phyloP scores from a whole-genome alignment of 1,140 invertebrate genomes.

The Papilio glaucus region DNA sequence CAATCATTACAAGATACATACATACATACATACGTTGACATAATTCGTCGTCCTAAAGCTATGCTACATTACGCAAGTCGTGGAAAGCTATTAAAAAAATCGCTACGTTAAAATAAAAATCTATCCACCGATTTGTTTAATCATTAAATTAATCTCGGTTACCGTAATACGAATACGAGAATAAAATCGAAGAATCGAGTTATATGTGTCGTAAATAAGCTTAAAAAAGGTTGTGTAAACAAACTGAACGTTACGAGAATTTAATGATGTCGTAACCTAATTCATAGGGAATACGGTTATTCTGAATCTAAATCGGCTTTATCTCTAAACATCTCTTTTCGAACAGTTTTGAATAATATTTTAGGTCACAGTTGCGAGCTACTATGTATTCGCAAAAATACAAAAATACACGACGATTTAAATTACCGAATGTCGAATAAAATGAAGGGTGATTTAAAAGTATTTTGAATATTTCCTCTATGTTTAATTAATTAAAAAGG shows the following conservation, averaged over 20 bases:
- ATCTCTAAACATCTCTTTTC: constrained; percentile 9
- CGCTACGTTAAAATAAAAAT: background rate
- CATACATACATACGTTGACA: constrained; percentile 48
- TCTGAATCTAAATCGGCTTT: constrained; percentile 42
- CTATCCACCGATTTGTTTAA: constrained; percentile 1
- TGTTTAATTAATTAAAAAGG: too few relatives aligned
- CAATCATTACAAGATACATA: constrained; percentile 47
- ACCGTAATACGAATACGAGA: constrained; percentile 22
- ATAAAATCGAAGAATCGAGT: constrained; percentile 41
- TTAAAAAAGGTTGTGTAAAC: constrained; percentile 63
- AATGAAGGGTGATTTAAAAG: too few relatives aligned
- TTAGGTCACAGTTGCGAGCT: background rate
- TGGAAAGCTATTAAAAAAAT: constrained; percentile 9
- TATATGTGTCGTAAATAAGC: constrained; percentile 46
- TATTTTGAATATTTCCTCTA: too few relatives aligned
- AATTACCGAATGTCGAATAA: too few relatives aligned
- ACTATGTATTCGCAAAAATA: background rate
- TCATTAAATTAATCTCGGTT: constrained; percentile 14
- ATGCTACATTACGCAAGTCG: constrained; percentile 24
- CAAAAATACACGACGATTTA: too few relatives aligned
- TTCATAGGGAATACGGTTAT: constrained; percentile 69
- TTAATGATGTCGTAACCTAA: constrained; percentile 59
- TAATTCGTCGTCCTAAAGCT: constrained; percentile 42
- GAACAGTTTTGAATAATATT: background rate
- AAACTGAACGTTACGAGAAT: constrained; percentile 54